Base-by-base conservation (phyloP, 1,140 invertebrate genomes). In the Neotoxoptera formosana region DNA sequence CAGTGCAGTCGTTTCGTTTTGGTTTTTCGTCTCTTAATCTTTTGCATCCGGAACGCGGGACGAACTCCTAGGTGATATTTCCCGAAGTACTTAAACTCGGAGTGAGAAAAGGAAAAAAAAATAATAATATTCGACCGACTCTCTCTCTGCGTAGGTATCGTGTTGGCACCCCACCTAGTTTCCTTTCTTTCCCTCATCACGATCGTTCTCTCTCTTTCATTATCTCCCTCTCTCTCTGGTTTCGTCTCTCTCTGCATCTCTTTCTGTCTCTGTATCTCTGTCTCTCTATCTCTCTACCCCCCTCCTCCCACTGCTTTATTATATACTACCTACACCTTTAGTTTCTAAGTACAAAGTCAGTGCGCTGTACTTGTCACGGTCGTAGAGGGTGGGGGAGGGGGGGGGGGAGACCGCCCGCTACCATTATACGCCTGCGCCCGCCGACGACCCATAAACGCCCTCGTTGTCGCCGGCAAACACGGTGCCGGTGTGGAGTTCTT, bases 11-110 rank as follows among this genome's bases (percentile, higher is more conserved):
- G 25, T 87, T 83, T 83, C 81, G 81, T 36, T 48, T 48, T n/a
- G 47, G 86, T 89, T 89, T 88, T 89, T 89, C 21, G 34, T 51
- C n/a, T 89, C 87, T 23, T 89, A 53, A 89, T 89, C 45, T 51
- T 88, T 88, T 88, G 86, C n/a, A 53, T 89, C 48, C 87, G 48
- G 20, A 89, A 53, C 87, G 23, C 41, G 0, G 36, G 30, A 4
- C 41, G 7, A 41, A 45, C 36, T 88, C 47, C n/a, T 48, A 88
- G 30, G 86, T 88, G 86, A 88, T n/a, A 53, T 53, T 53, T 89
- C 47, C n/a, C 87, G 48, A 53, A 89, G 48, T 53, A 89, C 48
- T 53, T 34, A 60, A 60, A 90, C 34, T 90, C 11, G 2, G 47
- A 56, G 36, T 36, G 48, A 89, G n/a, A 11, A 34, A 53, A 23